A percentile compares a stretch with the other conserved stretches of the same genome.
Conservation (phyloP, 2,888 invertebrate species). For the Spisula solida region DNA sequence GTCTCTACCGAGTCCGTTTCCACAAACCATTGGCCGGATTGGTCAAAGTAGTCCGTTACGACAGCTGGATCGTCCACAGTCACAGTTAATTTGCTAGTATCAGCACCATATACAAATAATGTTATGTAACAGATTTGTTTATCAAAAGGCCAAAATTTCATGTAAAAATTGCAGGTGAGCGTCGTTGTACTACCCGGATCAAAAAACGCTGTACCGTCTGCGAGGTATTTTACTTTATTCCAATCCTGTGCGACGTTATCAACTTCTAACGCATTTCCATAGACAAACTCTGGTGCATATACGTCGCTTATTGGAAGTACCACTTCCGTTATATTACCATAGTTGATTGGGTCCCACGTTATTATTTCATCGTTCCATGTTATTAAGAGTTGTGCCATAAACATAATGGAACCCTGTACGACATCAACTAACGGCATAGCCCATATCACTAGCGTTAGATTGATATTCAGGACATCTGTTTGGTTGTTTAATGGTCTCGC, state of each 20-base stretch:
- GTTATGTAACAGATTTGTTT: constrained; percentile 36
- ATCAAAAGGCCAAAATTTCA: constrained; percentile 41
- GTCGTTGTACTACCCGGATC: background rate
- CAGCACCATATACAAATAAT: background rate
- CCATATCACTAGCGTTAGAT: background rate
- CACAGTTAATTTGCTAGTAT: background rate
- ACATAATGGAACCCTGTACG: background rate
- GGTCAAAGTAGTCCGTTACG: background rate
- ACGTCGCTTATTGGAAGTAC: background rate
- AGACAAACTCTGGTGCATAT: background rate
- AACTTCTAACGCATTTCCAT: background rate
- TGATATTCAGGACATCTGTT: background rate
- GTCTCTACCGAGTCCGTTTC: background rate
- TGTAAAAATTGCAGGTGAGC: background rate
- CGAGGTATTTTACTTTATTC: background rate
- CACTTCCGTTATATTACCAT: background rate
- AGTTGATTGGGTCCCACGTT: constrained; percentile 23
- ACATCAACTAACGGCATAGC: background rate
- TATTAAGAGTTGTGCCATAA: background rate
- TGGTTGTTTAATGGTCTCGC: background rate
- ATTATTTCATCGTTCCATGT: constrained; percentile 24
- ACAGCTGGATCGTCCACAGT: background rate
- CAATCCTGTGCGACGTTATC: background rate
- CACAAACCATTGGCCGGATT: background rate
- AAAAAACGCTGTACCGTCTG: background rate